Base-by-base conservation (phyloP, 1,140 invertebrate species). In the Bombus fervidus region DNA sequence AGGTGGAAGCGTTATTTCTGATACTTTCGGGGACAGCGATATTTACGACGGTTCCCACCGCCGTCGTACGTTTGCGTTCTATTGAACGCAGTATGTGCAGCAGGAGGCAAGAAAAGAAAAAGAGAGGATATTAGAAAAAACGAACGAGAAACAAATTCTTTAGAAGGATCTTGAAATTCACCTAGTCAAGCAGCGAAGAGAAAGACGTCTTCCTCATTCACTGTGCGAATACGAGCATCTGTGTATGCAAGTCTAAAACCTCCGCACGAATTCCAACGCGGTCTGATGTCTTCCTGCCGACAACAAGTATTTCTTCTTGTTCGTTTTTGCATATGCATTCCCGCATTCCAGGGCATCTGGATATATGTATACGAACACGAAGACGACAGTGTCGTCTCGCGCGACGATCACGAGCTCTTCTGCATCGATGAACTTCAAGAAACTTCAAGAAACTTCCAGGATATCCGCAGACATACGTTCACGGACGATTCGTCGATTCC, bases 301-400 rank as follows among this genome's bases (percentile, higher is more conserved):
- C 53, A 85, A 87, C 64, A 76, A 87, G 62, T 85, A 83, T 90
- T 88, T 88, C 72, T 78, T 18, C 80, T 64, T 79, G n/a, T n/a
- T 31, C 66, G 43, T 86, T 86, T 88, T 88, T 79, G 64, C 81
- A 59, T 68, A 81, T 79, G 64, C 78, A 74, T 71, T 28, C 53
- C 59, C 22, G 73, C 83, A 89, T 43, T 85, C 62, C 74, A 4
- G 34, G 22, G 47, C 76, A 87, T 87, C 86, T 73, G 37, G 41
- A 62, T 64, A 57, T 31, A 78, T 1, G 25, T 28, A n/a, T 62
- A 62, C 0, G 10, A 13, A n/a, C 10, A 37, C 12, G 39, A 25
- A 37, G 2, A 66, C 34, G 62, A 41, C 37, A 73, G 25, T 43
- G 64, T 66, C 81, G 80, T 84, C 66, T 64, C 37, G 31, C 68